Evolutionary conservation across 2,888 invertebrate genomes (phyloP).

Genomic region (Strigamia transsilvanica): DNA sequence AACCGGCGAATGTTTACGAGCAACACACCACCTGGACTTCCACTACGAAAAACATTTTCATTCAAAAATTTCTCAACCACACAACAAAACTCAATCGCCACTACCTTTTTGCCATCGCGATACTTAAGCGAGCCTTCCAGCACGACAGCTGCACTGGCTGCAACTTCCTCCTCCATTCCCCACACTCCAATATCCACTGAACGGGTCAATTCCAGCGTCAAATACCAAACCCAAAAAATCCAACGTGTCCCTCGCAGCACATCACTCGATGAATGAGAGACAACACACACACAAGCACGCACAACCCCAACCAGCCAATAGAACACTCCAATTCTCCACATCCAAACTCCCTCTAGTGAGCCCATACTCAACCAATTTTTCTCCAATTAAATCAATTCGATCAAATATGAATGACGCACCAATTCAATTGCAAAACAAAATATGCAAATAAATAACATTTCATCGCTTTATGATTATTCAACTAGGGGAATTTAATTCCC

Average conservation of each 20-base stretch:
- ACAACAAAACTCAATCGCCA: not conserved
- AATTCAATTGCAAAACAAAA: not conserved
- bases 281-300: not conserved
- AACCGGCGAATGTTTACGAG: constrained; percentile 55
- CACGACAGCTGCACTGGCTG: constrained; percentile 60
- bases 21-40: constrained; percentile 53
- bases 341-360: not conserved
- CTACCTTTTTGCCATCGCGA: constrained; percentile 63
- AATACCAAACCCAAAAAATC: not conserved
- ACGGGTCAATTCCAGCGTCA: not conserved
- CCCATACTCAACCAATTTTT: not conserved
- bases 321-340: not conserved
- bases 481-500: constrained; percentile 2
- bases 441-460: constrained; percentile 18
- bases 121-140: constrained; percentile 63
- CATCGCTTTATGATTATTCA: constrained; percentile 19
- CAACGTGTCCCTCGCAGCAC: constrained; percentile 5
- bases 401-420: not conserved
- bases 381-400: not conserved
- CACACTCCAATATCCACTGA: not conserved
- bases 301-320: not conserved
- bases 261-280: constrained; percentile 20
- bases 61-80: no score
- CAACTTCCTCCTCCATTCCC: not conserved
- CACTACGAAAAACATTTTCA: constrained; percentile 53